Conservation (phyloP, 2,113 vertebrate genomes). For the Crotalus tigris region DNA sequence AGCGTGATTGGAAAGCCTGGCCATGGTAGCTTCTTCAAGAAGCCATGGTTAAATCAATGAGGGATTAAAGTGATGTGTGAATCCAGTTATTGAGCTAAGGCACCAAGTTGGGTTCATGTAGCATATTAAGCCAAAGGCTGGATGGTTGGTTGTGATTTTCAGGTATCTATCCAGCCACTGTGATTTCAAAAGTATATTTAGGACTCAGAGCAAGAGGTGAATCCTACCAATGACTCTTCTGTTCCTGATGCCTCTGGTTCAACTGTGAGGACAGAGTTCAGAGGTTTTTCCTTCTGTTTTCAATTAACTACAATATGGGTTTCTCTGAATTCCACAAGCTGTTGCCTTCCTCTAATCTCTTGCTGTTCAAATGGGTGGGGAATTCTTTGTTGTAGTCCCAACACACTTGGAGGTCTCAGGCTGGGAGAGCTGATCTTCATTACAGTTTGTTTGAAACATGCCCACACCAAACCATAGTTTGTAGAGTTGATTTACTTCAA, state of each 20-base stretch:
- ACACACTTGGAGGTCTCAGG: background rate
- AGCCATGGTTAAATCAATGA: background rate
- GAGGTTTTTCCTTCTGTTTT: background rate
- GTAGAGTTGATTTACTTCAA: background rate
- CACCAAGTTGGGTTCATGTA: background rate
- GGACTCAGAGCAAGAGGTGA: background rate
- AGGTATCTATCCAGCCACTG: background rate
- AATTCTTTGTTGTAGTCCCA: background rate
- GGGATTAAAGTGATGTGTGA: background rate
- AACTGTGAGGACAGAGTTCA: background rate
- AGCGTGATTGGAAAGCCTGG: background rate
- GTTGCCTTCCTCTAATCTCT: background rate
- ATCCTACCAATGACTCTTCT: background rate
- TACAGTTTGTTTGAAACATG: background rate
- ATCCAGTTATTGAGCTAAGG: background rate
- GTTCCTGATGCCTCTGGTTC: background rate
- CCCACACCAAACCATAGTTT: background rate
- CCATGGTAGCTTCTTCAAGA: background rate
- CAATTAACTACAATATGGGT: background rate
- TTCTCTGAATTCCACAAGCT: background rate
- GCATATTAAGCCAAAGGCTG: background rate
- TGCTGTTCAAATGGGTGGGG: background rate
- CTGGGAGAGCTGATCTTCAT: background rate
- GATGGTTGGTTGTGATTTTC: background rate
- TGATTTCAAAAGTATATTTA: background rate